Evolutionary conservation across 2,888 invertebrate genomes (phyloP), one percentile per base, ranked within the genome.

Genomic region (Drosophila mulleri): DNA sequence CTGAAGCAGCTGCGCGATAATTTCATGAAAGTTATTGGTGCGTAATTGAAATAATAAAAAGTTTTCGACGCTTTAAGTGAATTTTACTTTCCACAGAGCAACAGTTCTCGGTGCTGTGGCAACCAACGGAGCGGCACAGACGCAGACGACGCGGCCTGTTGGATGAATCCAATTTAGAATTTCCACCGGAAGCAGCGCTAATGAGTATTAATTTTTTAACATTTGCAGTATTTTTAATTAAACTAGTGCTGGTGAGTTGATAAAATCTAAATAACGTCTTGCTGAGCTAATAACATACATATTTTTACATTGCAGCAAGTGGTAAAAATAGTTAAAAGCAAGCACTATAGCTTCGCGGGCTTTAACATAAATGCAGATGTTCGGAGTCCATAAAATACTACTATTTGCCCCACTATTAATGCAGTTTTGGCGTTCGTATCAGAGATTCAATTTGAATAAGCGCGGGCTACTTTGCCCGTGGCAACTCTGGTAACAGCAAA

Each of bases 201-300:
- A 95, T 97, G 95, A 96, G 96, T 42, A 96, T 97, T 78, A 96
- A 96, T 26, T 97, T 97, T 91, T 94, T 97, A 12, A 97, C 97
- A 0, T 97, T 97, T 92, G 97, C 97, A 0, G 97, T 97, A 8
- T 97, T 96, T 90, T 94, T 97, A 63, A 96, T 97, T 58, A 97
- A 97, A 93, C 93, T 97, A 41, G 96, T 97, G 41, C 94, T 97
- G 94, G 97, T 97, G 94, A 94, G 94, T 72, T 18, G 5, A 52
- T 41, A 3, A 16, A 18, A 29, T 29, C 4, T 3, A 41, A 18
- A 47, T 20, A 3, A 3, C 1, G 20, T 12, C 18, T 32, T 26
- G 4, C 9, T 14, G 20, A 8, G 4, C 3, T 4, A 45, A 11
- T 14, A 16, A 39, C 9, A 9, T 6, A 9, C n/a, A 14, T 6